A percentile compares a stretch with the other conserved stretches of the same genome.
Conservation (phyloP, 2,797 vertebrate genomes). For the Thalassophryne amazonica region DNA sequence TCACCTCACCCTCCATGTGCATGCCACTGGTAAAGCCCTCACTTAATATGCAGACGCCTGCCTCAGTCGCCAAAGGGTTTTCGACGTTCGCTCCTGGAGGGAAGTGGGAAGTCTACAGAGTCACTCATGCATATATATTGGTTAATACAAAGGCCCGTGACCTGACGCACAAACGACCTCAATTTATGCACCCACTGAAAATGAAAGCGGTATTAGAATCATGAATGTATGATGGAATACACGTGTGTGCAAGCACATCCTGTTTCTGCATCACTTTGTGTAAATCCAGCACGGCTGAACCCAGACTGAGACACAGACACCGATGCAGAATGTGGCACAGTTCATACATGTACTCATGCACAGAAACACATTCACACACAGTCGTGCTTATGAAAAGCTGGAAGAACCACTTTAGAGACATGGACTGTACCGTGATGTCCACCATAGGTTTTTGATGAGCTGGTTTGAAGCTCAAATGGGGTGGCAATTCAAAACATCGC, state of each 20-base stretch:
- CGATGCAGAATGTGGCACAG: constrained; percentile 9
- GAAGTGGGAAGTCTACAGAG: constrained; percentile 61
- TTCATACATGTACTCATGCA: not conserved
- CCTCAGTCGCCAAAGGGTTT: constrained; percentile 47
- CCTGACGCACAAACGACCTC: not conserved
- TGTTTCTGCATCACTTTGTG: not conserved
- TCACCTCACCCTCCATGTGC: too few species aligned
- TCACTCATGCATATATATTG: constrained; percentile 70
- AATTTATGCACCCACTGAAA: constrained; percentile 2
- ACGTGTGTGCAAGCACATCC: not conserved
- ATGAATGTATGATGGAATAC: too few species aligned
- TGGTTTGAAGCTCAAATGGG: too few species aligned
- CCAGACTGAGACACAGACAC: constrained; percentile 20
- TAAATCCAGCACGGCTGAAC: not conserved
- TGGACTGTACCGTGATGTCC: too few species aligned
- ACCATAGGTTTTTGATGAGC: too few species aligned
- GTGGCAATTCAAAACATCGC: too few species aligned
- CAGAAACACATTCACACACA: not conserved
- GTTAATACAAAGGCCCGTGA: constrained; percentile 52
- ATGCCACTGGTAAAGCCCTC: constrained; percentile 33
- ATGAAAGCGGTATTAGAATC: too few species aligned
- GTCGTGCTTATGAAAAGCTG: not conserved
- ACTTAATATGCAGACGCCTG: constrained; percentile 69
- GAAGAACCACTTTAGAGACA: too few species aligned
- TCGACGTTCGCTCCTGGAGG: constrained; percentile 47